Evolutionary conservation across 2,888 invertebrate species (phyloP), one percentile per base, ranked within the genome.

Genomic region (Copidosoma aretas): DNA sequence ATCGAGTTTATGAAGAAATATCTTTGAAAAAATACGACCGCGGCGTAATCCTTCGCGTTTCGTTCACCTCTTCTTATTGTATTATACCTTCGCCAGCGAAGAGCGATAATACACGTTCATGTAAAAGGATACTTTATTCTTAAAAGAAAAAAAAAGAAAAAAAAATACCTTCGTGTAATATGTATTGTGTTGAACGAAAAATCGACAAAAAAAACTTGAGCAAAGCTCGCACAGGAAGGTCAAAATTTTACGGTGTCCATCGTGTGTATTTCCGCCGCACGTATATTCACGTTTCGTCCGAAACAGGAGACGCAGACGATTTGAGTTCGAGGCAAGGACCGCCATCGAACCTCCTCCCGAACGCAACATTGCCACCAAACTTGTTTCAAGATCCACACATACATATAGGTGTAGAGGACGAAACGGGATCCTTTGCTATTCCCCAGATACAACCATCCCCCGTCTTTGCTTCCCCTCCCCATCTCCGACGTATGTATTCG

Each of bases 361-460:
- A 32, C 32, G 58, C 39, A 54, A 51, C n/a, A 21, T 32, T 19
- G 51, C 54, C 39, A 49, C 41, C 43, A 39, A 58, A 39, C 57
- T 59, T 41, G 53, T 57, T 60, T 66, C 17, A 32, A 24, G 62
- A 58, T 17, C 10, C 22, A 32, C 24, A 58, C 14, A 22, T 32
- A 56, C 21, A 56, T 21, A 46, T 49, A 53, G 19, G 39, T 32
- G 32, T 12, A 15, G 19, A 53, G 70, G 68, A 64, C 66, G 64
- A 63, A 72, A 72, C 53, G 51, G 64, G 60, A 67, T 64, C 53
- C 67, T 64, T 68, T 59, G 65, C 67, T 57, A 63, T 71, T 71
- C 49, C 68, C 64, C 54, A 46, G 68, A 61, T 65, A 65, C 68
- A 71, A 51, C 21, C 60, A 24, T 25, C 24, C 60, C 32, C 32